Evolutionary conservation across 2,113 vertebrate genomes (phyloP).

Genomic region (Ophthalmolycus amberensis): DNA sequence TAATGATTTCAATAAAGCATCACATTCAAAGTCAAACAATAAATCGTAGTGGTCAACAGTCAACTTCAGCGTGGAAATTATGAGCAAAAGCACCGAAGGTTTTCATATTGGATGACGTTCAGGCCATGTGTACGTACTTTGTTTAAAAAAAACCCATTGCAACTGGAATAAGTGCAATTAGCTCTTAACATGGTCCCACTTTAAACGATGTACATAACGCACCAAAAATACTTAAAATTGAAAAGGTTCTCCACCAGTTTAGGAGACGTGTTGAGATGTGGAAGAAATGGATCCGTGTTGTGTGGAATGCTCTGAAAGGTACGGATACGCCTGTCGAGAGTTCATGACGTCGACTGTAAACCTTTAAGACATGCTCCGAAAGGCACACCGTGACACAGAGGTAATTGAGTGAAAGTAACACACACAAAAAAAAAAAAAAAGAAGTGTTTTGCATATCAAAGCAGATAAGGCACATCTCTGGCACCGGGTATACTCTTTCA

Average conservation of each 20-base stretch:
- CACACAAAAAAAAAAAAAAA: conserved; percentile 3
- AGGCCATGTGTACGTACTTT: conserved; percentile 23
- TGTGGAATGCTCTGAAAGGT: conserved; percentile 2
- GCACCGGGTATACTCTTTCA: background rate
- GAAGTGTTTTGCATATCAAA: conserved; percentile 55
- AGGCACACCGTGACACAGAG: conserved; percentile 17
- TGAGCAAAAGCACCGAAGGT: conserved; percentile 29
- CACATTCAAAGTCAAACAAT: conserved; percentile 65
- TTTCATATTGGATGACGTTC: conserved; percentile 17
- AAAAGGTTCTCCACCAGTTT: conserved; percentile 10
- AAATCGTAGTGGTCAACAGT: conserved; percentile 61
- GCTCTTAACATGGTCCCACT: conserved; percentile 29
- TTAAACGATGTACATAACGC: background rate
- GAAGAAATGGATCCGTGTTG: background rate
- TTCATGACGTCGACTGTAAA: conserved; percentile 33
- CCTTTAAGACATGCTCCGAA: conserved; percentile 29
- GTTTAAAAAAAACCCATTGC: conserved; percentile 8
- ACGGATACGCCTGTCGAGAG: conserved; percentile 10
- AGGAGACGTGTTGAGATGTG: background rate
- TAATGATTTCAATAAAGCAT: conserved; percentile 20
- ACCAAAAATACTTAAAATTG: background rate
- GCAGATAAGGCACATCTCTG: conserved; percentile 67
- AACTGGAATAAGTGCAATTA: conserved; percentile 53
- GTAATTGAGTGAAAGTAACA: conserved; percentile 37
- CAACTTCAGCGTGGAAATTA: conserved; percentile 30